These are phyloP conservation scores for Ectemnius lituratus DNA, from an alignment of 2,888 invertebrate species.

Conservation along the genomic window DNA sequence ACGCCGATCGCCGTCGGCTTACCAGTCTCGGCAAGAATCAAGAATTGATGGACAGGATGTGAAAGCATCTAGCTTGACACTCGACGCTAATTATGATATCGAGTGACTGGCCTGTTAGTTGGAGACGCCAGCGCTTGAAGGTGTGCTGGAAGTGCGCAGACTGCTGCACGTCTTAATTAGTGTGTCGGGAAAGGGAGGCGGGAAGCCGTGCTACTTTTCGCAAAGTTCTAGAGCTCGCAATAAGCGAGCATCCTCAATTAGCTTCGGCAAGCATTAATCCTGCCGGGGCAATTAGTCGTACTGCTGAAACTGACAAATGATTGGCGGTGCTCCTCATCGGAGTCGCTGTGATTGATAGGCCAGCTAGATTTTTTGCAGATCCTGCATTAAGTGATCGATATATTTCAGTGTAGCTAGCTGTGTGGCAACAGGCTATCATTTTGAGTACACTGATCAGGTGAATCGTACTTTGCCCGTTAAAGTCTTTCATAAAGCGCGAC, in stretches of 20 bases:
- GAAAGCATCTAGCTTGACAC: not conserved
- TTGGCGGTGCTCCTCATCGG: slow-evolving; percentile 43
- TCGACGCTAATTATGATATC: not conserved
- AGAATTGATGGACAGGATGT: not conserved
- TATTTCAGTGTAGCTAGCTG: too few relatives aligned
- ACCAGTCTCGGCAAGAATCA: not conserved
- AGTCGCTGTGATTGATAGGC: slow-evolving; percentile 46
- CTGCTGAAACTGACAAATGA: slow-evolving; percentile 51
- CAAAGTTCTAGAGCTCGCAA: slow-evolving; percentile 49
- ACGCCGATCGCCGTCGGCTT: not conserved
- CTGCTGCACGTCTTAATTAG: slow-evolving; percentile 41
- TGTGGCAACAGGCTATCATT: too few relatives aligned
- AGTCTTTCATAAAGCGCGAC: not conserved
- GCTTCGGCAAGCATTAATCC: slow-evolving; percentile 33
- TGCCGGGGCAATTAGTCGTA: slow-evolving; percentile 46
- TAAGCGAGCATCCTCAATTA: slow-evolving; percentile 46
- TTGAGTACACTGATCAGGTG: not conserved
- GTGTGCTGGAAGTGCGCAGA: too few relatives aligned
- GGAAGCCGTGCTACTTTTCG: slow-evolving; percentile 31
- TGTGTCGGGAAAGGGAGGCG: slow-evolving; percentile 40
- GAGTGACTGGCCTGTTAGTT: slow-evolving; percentile 22
- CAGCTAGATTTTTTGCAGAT: slow-evolving; percentile 30
- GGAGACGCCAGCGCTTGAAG: not conserved
- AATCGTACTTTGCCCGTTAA: not conserved
- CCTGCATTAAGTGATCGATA: slow-evolving; percentile 1